Evolutionary conservation across 2,888 invertebrate species (phyloP).

Genomic region (Norana najaformis): DNA sequence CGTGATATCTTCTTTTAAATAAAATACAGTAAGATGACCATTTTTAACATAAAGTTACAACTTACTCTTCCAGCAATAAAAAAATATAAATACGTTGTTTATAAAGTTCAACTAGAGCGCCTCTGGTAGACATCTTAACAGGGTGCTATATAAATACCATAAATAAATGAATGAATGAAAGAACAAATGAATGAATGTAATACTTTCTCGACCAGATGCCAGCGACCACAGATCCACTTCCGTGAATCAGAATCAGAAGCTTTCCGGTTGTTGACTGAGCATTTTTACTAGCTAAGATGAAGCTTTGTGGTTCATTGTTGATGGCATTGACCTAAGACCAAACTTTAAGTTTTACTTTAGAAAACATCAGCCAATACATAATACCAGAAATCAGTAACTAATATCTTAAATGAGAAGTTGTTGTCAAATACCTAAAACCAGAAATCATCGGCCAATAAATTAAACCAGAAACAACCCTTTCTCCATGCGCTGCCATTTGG

Average conservation of each 20-base stretch:
- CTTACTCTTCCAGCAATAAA: neutral
- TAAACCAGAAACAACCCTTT: neutral
- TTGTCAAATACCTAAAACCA: no score
- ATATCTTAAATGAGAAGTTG: neutral
- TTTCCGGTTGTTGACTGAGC: conserved; percentile 66
- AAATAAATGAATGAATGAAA: neutral
- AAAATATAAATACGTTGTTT: neutral
- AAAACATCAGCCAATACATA: neutral
- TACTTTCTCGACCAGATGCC: conserved; percentile 40
- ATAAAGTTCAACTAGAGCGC: neutral
- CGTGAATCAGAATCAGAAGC: conserved; percentile 75
- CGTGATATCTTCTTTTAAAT: no score
- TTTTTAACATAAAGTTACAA: neutral
- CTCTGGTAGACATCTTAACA: neutral
- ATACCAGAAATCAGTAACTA: neutral
- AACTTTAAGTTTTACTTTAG: neutral
- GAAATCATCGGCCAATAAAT: neutral
- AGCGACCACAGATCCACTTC: conserved; percentile 68
- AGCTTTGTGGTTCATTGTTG: conserved; percentile 67
- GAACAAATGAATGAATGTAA: neutral
- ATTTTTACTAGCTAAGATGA: conserved; percentile 73
- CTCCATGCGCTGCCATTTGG: neutral
- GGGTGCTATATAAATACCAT: no score
- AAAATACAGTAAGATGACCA: no score
- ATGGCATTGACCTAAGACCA: conserved; percentile 48